Conservation (phyloP, 1,140 invertebrate species). For the Hylyphantes graminicola region DNA sequence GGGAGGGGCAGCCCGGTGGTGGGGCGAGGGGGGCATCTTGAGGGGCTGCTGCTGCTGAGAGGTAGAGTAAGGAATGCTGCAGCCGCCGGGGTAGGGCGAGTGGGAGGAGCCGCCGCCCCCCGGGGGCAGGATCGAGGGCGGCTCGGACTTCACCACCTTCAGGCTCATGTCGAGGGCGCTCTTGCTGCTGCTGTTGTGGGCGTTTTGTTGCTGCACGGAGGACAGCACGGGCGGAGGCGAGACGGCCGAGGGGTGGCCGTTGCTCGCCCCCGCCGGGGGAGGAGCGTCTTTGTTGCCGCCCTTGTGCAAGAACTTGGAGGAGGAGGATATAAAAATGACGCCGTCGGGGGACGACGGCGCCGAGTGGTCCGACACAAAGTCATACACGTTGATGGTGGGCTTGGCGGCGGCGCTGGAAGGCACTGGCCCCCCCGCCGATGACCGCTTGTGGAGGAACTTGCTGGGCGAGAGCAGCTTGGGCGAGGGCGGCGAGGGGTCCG, state of each 20-base stretch:
- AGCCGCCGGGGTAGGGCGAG: neutral
- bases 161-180: conserved; percentile 50
- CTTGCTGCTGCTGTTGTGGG: conserved; percentile 35
- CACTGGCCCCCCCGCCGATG: conserved; percentile 18
- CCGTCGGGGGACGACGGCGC: conserved; percentile 49
- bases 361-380: conserved; percentile 53
- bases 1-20: conserved; percentile 2
- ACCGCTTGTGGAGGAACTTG: conserved; percentile 34
- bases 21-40: conserved; percentile 32
- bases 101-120: conserved; percentile 24
- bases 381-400: conserved; percentile 52
- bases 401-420: conserved; percentile 47
- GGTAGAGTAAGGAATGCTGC: conserved; percentile 56
- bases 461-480: conserved; percentile 42
- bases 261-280: conserved; percentile 32
- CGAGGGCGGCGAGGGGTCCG: conserved; percentile 45
- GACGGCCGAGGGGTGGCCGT: conserved; percentile 25
- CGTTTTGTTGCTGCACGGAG: neutral
- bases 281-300: neutral
- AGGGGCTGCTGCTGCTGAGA: conserved; percentile 44
- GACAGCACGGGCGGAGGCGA: conserved; percentile 36
- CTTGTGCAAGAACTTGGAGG: conserved; percentile 37
- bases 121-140: conserved; percentile 34
- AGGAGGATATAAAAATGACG: conserved; percentile 48
- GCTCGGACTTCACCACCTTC: conserved; percentile 13